Conservation (phyloP, 1,140 invertebrate genomes). For the Sycophila sp. region DNA sequence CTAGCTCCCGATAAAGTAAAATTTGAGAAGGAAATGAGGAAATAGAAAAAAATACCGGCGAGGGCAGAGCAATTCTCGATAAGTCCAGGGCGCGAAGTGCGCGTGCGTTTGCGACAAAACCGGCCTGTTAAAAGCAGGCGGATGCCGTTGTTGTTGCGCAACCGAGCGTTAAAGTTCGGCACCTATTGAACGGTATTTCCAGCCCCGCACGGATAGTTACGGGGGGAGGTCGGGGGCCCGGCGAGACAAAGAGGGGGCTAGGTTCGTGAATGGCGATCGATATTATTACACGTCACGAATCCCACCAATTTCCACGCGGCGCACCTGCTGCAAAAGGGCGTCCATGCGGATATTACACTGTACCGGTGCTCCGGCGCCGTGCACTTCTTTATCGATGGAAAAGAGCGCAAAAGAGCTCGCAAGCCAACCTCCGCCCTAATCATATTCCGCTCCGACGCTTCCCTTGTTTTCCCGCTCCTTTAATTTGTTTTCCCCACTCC, state of each 20-base stretch:
- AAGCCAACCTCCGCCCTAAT: conserved; percentile 2
- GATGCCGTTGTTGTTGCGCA: conserved; percentile 43
- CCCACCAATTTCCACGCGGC: conserved; percentile 24
- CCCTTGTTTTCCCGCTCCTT: conserved; percentile 16
- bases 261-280: conserved; percentile 25
- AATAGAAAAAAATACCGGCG: background rate
- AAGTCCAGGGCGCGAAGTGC: background rate
- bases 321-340: conserved; percentile 25
- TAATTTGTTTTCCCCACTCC: background rate
- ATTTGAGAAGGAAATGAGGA: background rate
- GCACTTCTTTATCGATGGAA: conserved; percentile 32
- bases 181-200: conserved; percentile 39
- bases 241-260: background rate
- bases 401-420: background rate
- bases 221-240: background rate
- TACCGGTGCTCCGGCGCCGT: background rate
- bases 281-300: conserved; percentile 36
- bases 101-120: conserved; percentile 29
- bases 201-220: background rate
- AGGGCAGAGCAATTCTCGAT: background rate
- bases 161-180: conserved; percentile 46
- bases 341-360: conserved; percentile 23
- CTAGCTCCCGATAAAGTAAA: background rate
- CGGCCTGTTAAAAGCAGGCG: conserved; percentile 42
- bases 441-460: conserved; percentile 23